Conservation (phyloP, 2,113 vertebrate species). For the Macheiramphus alcinus region DNA sequence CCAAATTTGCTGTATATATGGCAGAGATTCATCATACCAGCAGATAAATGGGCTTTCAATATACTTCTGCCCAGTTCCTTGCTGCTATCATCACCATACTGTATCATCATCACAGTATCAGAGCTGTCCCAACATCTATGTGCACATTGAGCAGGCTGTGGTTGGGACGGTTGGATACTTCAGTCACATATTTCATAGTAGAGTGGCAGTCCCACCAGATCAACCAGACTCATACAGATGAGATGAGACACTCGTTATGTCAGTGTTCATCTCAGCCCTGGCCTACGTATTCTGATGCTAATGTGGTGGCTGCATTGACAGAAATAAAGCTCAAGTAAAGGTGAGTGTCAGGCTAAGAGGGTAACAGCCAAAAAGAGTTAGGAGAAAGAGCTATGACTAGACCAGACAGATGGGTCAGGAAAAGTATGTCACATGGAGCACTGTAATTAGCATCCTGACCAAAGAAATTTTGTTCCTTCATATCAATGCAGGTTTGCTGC, state of each 20-base stretch:
- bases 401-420: not conserved
- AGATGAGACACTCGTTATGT: not conserved
- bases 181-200: not conserved
- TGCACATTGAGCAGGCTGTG: accelerated
- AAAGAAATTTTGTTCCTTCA: not conserved
- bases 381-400: not conserved
- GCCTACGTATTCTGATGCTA: not conserved
- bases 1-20: not conserved
- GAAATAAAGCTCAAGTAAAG: not conserved
- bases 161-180: not conserved
- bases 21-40: not conserved
- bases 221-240: accelerated
- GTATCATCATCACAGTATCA: not conserved
- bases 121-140: not conserved
- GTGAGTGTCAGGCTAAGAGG: not conserved
- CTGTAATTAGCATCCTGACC: not conserved
- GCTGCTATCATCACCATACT: not conserved
- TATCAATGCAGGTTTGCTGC: not conserved
- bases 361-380: not conserved
- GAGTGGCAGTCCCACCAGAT: not conserved
- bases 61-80: not conserved
- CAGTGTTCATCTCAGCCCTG: not conserved
- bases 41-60: not conserved
- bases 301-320: not conserved
- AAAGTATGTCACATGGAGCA: not conserved